Percentiles rank a stretch among this genome's conserved stretches.
Evolutionary conservation across 2,113 vertebrate genomes (phyloP).

Genomic region (Eidolon helvum): DNA sequence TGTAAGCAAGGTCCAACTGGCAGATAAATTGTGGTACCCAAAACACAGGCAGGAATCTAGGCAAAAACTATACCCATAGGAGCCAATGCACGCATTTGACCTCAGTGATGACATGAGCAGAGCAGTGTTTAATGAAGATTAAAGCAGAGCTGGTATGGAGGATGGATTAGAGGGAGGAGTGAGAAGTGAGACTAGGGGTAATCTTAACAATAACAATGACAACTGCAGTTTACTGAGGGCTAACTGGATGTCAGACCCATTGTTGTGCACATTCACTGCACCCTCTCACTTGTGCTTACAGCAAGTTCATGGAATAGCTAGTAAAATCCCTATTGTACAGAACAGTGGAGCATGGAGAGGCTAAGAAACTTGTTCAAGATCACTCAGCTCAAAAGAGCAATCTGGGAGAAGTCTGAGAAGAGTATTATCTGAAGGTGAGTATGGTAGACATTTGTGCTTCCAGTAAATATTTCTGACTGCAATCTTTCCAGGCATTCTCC

Average conservation of each 20-base stretch:
- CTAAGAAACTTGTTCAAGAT: neutral
- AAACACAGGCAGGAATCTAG: neutral
- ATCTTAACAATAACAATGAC: accelerated
- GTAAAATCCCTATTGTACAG: neutral
- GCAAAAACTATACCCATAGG: neutral
- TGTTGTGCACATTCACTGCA: accelerated
- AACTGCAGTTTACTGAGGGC: neutral
- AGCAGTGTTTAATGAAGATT: neutral
- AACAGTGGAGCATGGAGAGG: neutral
- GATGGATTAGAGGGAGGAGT: neutral
- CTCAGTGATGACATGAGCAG: accelerated
- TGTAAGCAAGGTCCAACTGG: neutral
- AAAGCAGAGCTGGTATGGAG: neutral
- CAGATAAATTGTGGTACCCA: neutral
- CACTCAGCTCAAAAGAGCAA: neutral
- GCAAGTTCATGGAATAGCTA: neutral
- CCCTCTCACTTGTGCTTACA: neutral
- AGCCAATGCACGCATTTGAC: neutral
- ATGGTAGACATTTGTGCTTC: neutral
- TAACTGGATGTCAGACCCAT: accelerated
- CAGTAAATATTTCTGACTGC: neutral
- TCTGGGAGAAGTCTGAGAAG: neutral
- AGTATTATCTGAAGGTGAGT: neutral
- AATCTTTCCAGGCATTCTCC: neutral
- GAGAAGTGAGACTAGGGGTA: neutral